Conservation (phyloP, 2,888 invertebrate genomes). For the Tachina grossa region DNA sequence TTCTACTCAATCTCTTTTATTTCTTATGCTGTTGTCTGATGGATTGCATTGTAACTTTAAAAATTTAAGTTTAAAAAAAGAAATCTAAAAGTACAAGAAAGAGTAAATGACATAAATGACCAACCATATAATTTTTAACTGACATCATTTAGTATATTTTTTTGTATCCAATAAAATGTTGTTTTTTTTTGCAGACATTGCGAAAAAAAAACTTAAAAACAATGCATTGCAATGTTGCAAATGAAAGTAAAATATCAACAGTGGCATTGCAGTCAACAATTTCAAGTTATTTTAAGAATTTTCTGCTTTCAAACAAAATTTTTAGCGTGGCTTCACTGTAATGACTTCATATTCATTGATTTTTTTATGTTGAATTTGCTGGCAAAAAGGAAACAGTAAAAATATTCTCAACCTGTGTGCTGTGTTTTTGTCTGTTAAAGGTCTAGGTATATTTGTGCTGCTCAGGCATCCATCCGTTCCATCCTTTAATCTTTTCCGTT, state of each 20-base stretch:
- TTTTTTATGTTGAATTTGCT: constrained; percentile 36
- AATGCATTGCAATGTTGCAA: constrained; percentile 21
- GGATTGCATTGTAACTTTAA: constrained; percentile 13
- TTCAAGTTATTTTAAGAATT: background rate
- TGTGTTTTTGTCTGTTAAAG: background rate
- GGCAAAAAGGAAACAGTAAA: constrained; percentile 1
- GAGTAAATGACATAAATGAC: constrained; percentile 29
- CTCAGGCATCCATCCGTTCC: constrained; percentile 33
- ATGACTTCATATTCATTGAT: constrained; percentile 35
- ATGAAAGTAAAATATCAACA: constrained; percentile 44
- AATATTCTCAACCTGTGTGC: constrained; percentile 32
- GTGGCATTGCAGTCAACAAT: background rate
- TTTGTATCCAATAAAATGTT: constrained; percentile 16
- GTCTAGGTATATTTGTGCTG: constrained; percentile 1
- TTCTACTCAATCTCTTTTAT: constrained; percentile 11
- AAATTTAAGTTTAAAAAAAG: constrained; percentile 9
- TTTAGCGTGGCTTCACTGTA: constrained; percentile 25
- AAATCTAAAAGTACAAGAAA: background rate
- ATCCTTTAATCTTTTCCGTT: constrained; percentile 69
- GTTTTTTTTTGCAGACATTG: constrained; percentile 13
- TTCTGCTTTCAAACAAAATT: background rate
- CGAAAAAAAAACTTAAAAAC: constrained; percentile 22
- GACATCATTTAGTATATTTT: constrained; percentile 62
- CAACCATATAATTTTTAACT: constrained; percentile 51
- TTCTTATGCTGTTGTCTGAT: background rate